Evolutionary conservation across 2,113 vertebrate species (phyloP), one percentile per base, ranked within the genome.

Genomic region (Nothoprocta perdicaria): DNA sequence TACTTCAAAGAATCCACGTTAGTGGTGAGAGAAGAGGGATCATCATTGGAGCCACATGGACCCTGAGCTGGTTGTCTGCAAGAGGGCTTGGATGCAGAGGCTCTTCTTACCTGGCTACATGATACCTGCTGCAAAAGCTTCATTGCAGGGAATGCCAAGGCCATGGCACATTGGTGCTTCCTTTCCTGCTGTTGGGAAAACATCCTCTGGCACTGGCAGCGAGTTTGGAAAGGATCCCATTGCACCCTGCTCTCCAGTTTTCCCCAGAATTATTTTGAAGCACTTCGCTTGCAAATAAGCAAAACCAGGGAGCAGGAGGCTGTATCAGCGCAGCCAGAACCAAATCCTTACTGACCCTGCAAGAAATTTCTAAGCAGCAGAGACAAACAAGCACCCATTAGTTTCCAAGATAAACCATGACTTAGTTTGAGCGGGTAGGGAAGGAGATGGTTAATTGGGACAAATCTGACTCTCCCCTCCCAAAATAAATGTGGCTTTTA

Each of bases 401-500:
- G 24, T 52, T 81, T 94, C 95, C 55, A 87, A 88, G 95, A 91
- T 95, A 93, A 96, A 91, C 79, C 29, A 40, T 40, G 41, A 50
- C 52, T 48, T 79, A 48, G 14, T 46, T 31, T 14, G 27, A 29
- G 21, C 2, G 79, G 35, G 26, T 26, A 27, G 50, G 74, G 38
- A 40, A 60, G 50, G 43, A 21, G 43, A 75, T 8, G 31, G 84
- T 89, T 57, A 22, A 67, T 71, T 46, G 27, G 19, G 14, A 78
- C 22, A 35, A 23, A 84, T 79, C 65, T 85, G 24, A 83, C 67
- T 38, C n/a, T 87, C 74, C 89, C 69, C 73, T 86, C n/a, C 62
- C 14, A 1, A 9, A 2, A n/a, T 46, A 72, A 72, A 14, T n/a
- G 26, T 48, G 50, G 18, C 16, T 66, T 85, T 45, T 41, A 52